Base-by-base conservation (phyloP, 92 coral and sea anemone genomes). In the Ricordea florida region DNA sequence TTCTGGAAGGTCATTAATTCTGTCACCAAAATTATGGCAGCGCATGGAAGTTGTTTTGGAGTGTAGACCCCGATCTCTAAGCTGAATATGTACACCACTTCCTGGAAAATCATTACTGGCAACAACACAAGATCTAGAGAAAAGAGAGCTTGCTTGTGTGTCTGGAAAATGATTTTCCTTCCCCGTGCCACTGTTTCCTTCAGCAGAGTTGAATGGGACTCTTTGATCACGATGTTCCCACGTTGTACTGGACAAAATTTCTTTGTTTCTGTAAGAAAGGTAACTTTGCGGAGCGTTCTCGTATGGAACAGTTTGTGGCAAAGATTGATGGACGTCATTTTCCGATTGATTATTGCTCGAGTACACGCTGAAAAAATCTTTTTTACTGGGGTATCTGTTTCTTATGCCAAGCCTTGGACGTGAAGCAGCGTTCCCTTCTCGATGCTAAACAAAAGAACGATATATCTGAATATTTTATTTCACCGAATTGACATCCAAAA, bases 331-430 rank as follows among this genome's bases (percentile, higher is more conserved):
- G n/a, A n/a, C n/a, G 6, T 18, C 32, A 11, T 17, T 3, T 27
- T 31, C 29, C 5, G 10, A 38, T 16, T 24, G 25, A 9, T 11
- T 27, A 37, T 16, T 4, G 20, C 52, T 2, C 26, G 30, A 11
- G 48, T 70, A 70, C 31, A 70, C 22, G 29, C 56, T 38, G 65
- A 70, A 70, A 35, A 55, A 55, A 21, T 53, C 77, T 6, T 20
- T 53, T 38, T 55, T 27, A 16, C 52, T 26, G 0, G 65, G 21
- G 11, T 38, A 20, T 26, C 28, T 55, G 29, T 70, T 56, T 27
- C 2, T 1, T 5, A 10, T 1, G 23, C 7, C 29, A 2, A 57
- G 34, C 2, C 46, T 16, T 3, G 14, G 20, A 31, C 57, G 33
- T 29, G 14, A 29, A 53, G 18, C 2, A 6, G 18, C 10, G 16